phyloP scores from a whole-genome alignment of 2,888 invertebrate species.

The Cosmia pyralina region DNA sequence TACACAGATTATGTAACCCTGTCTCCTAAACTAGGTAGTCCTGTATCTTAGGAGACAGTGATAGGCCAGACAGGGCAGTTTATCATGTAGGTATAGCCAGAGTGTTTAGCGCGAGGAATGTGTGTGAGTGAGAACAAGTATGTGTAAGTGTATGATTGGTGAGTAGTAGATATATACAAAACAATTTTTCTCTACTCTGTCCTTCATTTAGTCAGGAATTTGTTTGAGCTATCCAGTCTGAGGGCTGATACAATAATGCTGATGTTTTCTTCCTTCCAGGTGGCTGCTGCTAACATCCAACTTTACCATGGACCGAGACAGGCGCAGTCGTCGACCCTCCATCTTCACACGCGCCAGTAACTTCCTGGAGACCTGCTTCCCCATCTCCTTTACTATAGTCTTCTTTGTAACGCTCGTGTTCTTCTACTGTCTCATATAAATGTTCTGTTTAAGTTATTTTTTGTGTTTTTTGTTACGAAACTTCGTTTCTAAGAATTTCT shows the following conservation, averaged over 20 bases:
- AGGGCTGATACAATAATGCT: background rate
- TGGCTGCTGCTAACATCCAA: constrained; percentile 79
- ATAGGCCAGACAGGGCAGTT: too few relatives aligned
- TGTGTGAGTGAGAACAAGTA: too few relatives aligned
- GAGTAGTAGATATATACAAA: background rate
- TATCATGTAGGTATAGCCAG: too few relatives aligned
- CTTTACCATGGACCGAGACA: constrained; percentile 68
- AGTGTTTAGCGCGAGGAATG: too few relatives aligned
- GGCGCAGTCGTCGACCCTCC: constrained; percentile 66
- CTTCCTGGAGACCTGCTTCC: constrained; percentile 81
- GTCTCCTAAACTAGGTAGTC: too few relatives aligned
- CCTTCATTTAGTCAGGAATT: background rate
- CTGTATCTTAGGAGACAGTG: too few relatives aligned
- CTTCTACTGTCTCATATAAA: constrained; percentile 81
- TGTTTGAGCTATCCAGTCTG: background rate
- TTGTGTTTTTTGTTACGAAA: constrained; percentile 38
- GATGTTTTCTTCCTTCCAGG: constrained; percentile 70
- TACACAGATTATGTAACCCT: too few relatives aligned
- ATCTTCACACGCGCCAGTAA: constrained; percentile 71
- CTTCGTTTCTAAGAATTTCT: too few relatives aligned
- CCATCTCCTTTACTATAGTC: constrained; percentile 78
- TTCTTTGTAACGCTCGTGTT: constrained; percentile 82
- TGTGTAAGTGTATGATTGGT: too few relatives aligned
- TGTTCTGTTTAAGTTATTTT: constrained; percentile 62
- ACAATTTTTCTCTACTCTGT: background rate